A percentile compares a stretch with the other conserved stretches of the same genome.
phyloP scores from a whole-genome alignment of 2,888 invertebrate genomes.

The Chouioia cunea region DNA sequence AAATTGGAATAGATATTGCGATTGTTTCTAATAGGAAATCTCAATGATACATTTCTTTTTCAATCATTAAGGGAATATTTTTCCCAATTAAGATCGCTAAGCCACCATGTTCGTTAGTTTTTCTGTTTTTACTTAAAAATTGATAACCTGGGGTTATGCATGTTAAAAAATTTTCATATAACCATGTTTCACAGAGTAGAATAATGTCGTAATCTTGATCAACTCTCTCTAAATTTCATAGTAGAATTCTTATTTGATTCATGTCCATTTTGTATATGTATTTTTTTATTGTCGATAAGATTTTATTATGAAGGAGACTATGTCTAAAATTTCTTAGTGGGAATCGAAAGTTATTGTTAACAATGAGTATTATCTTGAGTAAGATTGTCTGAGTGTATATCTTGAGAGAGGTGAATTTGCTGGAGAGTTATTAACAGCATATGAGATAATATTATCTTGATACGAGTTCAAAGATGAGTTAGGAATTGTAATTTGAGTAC shows the following conservation, averaged over 20 bases:
- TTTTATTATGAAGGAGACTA: too few species aligned
- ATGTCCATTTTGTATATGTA: neutral
- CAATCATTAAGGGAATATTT: neutral
- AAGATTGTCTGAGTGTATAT: too few species aligned
- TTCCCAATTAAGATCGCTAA: constrained; percentile 10
- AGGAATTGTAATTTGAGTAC: too few species aligned
- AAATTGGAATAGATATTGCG: constrained; percentile 5
- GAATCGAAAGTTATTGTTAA: too few species aligned
- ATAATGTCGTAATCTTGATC: constrained; percentile 4
- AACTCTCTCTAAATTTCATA: constrained; percentile 15
- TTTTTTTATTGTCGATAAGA: too few species aligned
- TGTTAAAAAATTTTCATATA: neutral
- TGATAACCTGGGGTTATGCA: neutral
- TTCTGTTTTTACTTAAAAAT: constrained; percentile 8
- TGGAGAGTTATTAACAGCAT: too few species aligned
- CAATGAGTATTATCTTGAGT: too few species aligned
- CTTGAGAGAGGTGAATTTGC: too few species aligned
- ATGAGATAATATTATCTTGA: too few species aligned
- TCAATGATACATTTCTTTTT: neutral
- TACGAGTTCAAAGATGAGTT: too few species aligned
- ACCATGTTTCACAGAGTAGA: constrained; percentile 13
- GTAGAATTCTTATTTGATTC: neutral
- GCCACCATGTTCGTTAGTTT: neutral
- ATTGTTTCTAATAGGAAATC: neutral
- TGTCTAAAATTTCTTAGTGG: too few species aligned